Percentiles rank a stretch among this genome's conserved stretches.
Conservation (phyloP, 23 tunicate genomes). For the Trididemnum miniatum region DNA sequence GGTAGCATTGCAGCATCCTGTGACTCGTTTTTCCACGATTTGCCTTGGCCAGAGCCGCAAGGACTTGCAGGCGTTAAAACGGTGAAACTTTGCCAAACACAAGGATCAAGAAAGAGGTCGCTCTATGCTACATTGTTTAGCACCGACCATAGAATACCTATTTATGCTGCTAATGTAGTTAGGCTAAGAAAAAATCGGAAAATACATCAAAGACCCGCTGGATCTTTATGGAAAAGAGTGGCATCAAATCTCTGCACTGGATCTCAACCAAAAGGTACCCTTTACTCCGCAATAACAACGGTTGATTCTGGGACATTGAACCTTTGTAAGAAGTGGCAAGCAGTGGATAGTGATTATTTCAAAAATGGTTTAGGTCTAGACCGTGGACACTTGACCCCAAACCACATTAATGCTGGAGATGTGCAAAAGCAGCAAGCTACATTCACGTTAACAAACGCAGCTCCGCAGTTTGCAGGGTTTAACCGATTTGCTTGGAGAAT, state of each 20-base stretch:
- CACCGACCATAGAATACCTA: conserved; percentile 51
- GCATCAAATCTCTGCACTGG: conserved; percentile 49
- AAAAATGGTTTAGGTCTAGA: conserved; percentile 53
- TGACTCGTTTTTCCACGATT: conserved; percentile 62
- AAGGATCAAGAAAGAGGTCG: background rate
- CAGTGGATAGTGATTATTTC: conserved; percentile 57
- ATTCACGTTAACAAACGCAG: conserved; percentile 97
- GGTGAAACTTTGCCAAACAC: conserved; percentile 80
- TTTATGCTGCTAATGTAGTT: conserved; percentile 68
- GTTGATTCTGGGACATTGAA: background rate
- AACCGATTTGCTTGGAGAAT: conserved; percentile 69
- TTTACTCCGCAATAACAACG: conserved; percentile 36
- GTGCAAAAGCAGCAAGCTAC: conserved; percentile 61
- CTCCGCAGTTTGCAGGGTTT: conserved; percentile 81
- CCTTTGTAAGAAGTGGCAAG: conserved; percentile 58
- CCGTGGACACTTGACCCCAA: conserved; percentile 88
- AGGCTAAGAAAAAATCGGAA: conserved; percentile 1
- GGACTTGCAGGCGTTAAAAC: background rate
- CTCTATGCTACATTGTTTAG: conserved; percentile 68
- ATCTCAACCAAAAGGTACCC: conserved; percentile 10
- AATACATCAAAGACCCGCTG: conserved; percentile 47
- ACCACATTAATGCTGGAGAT: conserved; percentile 69
- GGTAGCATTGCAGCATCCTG: too few species aligned
- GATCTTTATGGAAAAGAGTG: conserved; percentile 57
- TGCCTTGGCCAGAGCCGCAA: conserved; percentile 57